Base-by-base conservation (phyloP, 1,140 invertebrate species). In the Phortica variegata region DNA sequence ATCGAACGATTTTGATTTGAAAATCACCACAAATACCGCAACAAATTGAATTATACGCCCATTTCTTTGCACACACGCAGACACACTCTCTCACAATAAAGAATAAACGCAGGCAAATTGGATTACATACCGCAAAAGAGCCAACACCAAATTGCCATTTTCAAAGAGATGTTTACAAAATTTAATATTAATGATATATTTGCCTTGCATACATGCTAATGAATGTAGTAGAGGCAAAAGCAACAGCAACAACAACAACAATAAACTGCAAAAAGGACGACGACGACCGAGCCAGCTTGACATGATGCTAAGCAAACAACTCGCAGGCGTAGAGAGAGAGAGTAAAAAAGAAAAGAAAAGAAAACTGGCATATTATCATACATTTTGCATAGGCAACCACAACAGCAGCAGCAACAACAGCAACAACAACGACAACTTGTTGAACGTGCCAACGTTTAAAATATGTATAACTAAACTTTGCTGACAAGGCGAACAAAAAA, bases 131-230 rank as follows among this genome's bases (percentile, higher is more conserved):
- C n/a, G n/a, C n/a, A n/a, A n/a, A 47, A 31, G 7, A 29, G 21
- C 13, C 36, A 34, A 7, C 12, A 7, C 12, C 4, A 34, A 10
- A 34, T 10, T n/a, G 12, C 5, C 33, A n/a, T 5, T 5, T 6
- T 15, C 4, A 15, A 34, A 34, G 16, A 34, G 4, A 15, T 7
- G 33, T 34, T 20, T 36, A 23, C 16, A 32, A 43, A 65, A 56
- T 54, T 56, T 54, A 54, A 59, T 59, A 59, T 66, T 66, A 66
- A 65, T 65, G 62, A 66, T 38, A 45, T 33, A 62, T 60, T 54
- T 66, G 41, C 48, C 39, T 49, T 44, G 34, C 43, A 48, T 44
- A 46, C 44, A 39, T 61, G 49, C 56, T 59, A 61, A 59, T 59
- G 49, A 56, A 57, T 62, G 62, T 59, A 61, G 56, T 53, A 65